Evolutionary conservation across 2,797 vertebrate species (phyloP).

Genomic region (Tinamus major): DNA sequence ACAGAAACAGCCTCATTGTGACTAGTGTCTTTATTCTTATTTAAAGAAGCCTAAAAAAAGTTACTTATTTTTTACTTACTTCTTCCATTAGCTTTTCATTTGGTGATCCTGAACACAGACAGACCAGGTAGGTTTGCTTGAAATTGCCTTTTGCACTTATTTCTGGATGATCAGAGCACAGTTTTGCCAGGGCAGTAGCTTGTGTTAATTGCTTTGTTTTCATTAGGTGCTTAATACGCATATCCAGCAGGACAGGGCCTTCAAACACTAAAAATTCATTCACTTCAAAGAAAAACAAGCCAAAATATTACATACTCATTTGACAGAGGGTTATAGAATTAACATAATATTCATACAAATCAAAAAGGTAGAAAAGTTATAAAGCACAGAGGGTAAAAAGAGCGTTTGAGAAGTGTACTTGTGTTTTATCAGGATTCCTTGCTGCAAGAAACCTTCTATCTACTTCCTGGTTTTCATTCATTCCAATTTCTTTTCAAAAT

Average conservation of each 20-base stretch:
- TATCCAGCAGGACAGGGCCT: conserved; percentile 89
- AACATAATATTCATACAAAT: background rate
- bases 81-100: conserved; percentile 92
- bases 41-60: background rate
- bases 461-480: background rate
- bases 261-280: conserved; percentile 89
- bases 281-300: conserved; percentile 81
- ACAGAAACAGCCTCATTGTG: background rate
- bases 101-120: conserved; percentile 89
- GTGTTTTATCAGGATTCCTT: background rate
- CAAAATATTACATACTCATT: conserved; percentile 59
- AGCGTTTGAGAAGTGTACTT: background rate
- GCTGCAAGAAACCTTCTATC: background rate
- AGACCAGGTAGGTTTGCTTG: conserved; percentile 94
- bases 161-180: conserved; percentile 86
- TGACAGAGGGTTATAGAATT: conserved; percentile 15
- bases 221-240: conserved; percentile 95
- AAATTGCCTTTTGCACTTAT: conserved; percentile 89
- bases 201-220: conserved; percentile 87
- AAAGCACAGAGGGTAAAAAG: background rate
- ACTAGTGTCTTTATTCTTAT: background rate
- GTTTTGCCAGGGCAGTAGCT: conserved; percentile 90
- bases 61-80: conserved; percentile 80
- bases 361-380: background rate
- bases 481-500: conserved; percentile 18